Evolutionary conservation across 1,140 invertebrate genomes (phyloP), one percentile per base, ranked within the genome.

Genomic region (Drosophila kanapiae): DNA sequence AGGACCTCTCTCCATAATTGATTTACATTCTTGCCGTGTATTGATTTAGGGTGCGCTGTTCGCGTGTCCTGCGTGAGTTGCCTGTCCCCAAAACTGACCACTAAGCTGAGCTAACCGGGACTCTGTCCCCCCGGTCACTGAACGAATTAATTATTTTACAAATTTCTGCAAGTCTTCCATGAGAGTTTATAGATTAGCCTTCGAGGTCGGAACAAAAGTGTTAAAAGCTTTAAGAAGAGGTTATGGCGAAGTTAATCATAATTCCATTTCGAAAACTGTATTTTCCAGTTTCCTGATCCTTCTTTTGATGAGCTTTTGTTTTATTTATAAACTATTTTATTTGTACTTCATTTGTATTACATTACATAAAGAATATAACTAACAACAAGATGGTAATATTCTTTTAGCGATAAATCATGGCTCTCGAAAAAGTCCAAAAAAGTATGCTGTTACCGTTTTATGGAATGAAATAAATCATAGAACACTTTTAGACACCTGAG

Each of bases 11-110:
- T 58, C 63, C 71, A 81, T 90, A 91, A 90, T 90, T 90, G 85
- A 90, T 90, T 90, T 82, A 85, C 85, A 79, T 82, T 90, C 67
- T 57, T 62, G 53, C 47, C 58, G 38, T 51, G 62, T 90, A 90
- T 90, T 82, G 85, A 90, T 90, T 90, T 77, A 76, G 78, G 86
- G 86, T 80, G 85, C 68, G 64, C 80, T 71, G 51, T 53, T 68
- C 78, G 80, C 79, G 83, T 88, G 85, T 84, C 77, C 80, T 87
- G 65, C 61, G 81, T 76, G 47, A 81, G 65, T 78, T 64, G 64
- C 49, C 64, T 61, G 69, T 62, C 62, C 62, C 45, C 38, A 75
- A 56, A 56, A 59, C 63, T 70, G 63, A 70, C 62, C 67, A 69
- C 48, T 68, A 38, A 54, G 29, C 67, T 53, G 14, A 54, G n/a